Conservation (phyloP, 2,113 vertebrate species). For the Tyto alba region DNA sequence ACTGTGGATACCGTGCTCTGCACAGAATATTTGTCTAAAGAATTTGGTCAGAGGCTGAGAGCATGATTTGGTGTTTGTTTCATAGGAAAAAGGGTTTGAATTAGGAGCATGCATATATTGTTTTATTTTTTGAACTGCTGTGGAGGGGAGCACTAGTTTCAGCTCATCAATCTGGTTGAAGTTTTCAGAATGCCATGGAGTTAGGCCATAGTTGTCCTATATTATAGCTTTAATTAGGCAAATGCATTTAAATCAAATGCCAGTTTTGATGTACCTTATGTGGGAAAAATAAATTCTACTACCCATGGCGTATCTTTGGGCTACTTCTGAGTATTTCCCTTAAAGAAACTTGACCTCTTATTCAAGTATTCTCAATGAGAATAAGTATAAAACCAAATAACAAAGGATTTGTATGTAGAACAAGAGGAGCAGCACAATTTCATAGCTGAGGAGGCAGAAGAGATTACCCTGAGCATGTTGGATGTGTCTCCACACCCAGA, state of each 20-base stretch:
- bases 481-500: not conserved
- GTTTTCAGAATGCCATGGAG: not conserved
- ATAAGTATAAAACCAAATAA: not conserved
- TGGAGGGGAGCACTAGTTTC: not conserved
- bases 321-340: not conserved
- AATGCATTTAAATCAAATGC: not conserved
- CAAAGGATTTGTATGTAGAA: not conserved
- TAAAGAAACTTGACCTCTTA: not conserved
- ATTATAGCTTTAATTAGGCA: not conserved
- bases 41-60: not conserved
- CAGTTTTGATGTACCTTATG: not conserved
- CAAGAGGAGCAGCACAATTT: not conserved
- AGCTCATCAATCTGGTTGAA: not conserved
- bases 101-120: not conserved
- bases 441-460: not conserved
- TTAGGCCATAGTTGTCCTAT: not conserved
- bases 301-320: not conserved
- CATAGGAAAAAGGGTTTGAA: not conserved
- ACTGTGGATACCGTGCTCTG: fast-evolving
- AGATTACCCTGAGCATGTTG: not conserved
- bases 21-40: not conserved
- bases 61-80: not conserved
- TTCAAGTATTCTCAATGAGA: not conserved
- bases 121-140: not conserved
- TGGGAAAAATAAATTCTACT: not conserved